Evolutionary conservation across 2,888 invertebrate genomes (phyloP), one percentile per base, ranked within the genome.

Genomic region (Eutolmus rufibarbis): DNA sequence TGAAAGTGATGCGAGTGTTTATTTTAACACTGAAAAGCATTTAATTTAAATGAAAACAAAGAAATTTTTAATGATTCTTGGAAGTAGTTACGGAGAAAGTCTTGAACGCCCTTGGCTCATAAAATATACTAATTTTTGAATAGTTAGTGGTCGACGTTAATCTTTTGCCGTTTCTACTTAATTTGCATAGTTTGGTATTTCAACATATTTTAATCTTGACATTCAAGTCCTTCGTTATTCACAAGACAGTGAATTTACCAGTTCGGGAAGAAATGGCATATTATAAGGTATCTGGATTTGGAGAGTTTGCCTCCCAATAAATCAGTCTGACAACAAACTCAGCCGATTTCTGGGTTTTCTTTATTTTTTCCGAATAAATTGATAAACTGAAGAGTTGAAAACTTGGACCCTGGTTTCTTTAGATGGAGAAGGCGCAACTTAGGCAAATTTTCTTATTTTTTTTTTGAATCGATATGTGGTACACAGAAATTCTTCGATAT

Each of bases 121-220:
- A 43, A 43, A 46, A 46, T 14, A 2, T 46, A 46, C 16, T 51
- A 51, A 78, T 43, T 43, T 46, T 23, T 28, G 34, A 23, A 78
- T 46, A 78, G 78, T 9, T 78, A 28, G 28, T 46, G 78, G 40
- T 19, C 46, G 23, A 40, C 43, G 34, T 16, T 78, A 19, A 78
- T n/a, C 31, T 9, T n/a, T 31, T n/a, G 78, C 43, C 37, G 34
- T 34, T 82, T 82, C 43, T 23, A 43, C 56, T 19, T 40, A 66
- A 66, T 84, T 57, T 66, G 28, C 66, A 84, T 84, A 37, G 37
- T 84, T 84, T 84, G 28, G 16, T 84, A 84, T 84, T 57, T 66
- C 19, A 57, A 12, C 40, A 37, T 34, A 84, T 84, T 46, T 46
- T 46, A 84, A 84, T 84, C 57, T 84, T 57, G 82, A 84, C 57